phyloP scores from a whole-genome alignment of 2,113 vertebrate species.

The Tragelaphus scriptus region DNA sequence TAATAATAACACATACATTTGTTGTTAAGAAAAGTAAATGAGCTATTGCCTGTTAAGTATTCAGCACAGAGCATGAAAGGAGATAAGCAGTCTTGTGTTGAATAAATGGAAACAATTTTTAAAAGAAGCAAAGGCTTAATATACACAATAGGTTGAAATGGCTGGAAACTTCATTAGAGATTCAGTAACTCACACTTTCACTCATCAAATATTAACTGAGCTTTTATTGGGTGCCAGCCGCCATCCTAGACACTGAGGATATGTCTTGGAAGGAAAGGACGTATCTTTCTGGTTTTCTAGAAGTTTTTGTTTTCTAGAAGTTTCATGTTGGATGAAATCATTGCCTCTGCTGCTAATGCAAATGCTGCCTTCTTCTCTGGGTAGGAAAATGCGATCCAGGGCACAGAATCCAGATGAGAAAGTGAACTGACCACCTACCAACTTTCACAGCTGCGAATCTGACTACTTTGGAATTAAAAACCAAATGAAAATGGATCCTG shows the following conservation, averaged over 20 bases:
- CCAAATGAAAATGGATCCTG: neutral
- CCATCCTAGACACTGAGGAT: neutral
- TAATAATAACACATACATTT: neutral
- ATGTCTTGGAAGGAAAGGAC: neutral
- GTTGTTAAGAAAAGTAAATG: neutral
- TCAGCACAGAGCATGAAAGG: neutral
- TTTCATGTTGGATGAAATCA: neutral
- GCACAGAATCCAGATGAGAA: neutral
- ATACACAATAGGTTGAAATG: neutral
- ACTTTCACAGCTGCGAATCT: too few relatives aligned
- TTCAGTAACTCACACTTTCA: neutral
- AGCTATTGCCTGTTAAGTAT: neutral
- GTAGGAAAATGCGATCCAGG: accelerated
- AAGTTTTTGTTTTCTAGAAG: neutral
- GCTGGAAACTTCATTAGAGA: neutral
- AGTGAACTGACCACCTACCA: neutral
- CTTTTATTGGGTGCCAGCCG: neutral
- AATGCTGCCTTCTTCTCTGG: accelerated
- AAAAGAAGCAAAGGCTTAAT: neutral
- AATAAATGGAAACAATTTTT: neutral
- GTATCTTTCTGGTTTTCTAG: neutral
- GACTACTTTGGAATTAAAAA: neutral
- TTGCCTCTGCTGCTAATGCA: neutral
- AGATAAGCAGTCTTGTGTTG: neutral
- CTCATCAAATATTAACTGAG: neutral